Percentiles rank a stretch among this genome's conserved stretches.
Evolutionary conservation across 2,113 vertebrate species (phyloP).

Genomic region (Ovis canadensis): DNA sequence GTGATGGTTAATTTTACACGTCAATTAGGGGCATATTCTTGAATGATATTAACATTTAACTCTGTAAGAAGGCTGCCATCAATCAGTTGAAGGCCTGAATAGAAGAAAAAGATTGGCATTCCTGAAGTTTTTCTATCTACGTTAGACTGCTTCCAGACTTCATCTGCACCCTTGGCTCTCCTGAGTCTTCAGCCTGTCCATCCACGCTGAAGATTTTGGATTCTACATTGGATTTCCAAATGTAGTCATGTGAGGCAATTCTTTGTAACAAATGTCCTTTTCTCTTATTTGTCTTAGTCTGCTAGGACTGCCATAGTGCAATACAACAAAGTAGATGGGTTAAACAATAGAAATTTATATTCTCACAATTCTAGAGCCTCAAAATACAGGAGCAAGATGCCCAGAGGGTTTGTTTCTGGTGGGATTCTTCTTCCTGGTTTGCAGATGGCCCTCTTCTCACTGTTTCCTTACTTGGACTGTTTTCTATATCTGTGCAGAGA

Average conservation of each 20-base stretch:
- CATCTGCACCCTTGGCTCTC: neutral
- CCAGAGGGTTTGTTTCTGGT: neutral
- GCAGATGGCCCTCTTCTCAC: neutral
- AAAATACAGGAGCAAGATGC: neutral
- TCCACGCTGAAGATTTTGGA: neutral
- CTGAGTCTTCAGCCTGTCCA: neutral
- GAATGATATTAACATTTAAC: neutral
- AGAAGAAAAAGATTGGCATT: neutral
- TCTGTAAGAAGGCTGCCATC: neutral
- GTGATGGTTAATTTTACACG: constrained; percentile 60
- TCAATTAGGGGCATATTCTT: neutral
- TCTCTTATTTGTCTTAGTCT: neutral
- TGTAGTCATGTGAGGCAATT: neutral
- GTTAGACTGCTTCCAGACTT: neutral
- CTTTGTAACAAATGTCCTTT: neutral
- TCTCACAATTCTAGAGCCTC: neutral
- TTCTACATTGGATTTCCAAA: neutral
- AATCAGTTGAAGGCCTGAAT: neutral
- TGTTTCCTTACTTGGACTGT: neutral
- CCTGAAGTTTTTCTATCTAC: neutral
- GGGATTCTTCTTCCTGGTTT: neutral
- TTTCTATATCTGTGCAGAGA: neutral
- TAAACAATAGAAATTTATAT: neutral
- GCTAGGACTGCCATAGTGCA: neutral
- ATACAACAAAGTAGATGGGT: neutral